Conservation (phyloP, 2,113 vertebrate genomes). For the Vidua chalybeata region DNA sequence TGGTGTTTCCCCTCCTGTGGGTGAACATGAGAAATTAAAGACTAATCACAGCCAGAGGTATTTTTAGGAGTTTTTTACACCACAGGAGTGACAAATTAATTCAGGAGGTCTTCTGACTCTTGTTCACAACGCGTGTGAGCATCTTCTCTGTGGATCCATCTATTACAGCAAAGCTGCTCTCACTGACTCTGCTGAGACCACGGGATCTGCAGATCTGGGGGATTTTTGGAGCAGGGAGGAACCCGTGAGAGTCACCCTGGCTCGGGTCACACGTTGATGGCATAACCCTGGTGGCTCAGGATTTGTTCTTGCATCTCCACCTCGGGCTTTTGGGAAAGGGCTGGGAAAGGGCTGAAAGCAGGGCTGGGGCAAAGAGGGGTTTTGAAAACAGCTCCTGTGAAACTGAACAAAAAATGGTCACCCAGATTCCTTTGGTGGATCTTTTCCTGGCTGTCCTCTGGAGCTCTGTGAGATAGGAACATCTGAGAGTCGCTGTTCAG, state of each 20-base stretch:
- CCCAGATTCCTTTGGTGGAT: not conserved
- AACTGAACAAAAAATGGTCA: not conserved
- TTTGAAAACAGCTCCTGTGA: not conserved
- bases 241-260: not conserved
- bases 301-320: not conserved
- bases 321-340: not conserved
- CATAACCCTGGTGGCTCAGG: not conserved
- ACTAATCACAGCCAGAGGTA: not conserved
- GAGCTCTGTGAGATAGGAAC: not conserved
- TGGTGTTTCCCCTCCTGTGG: conserved; percentile 24
- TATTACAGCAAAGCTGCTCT: not conserved
- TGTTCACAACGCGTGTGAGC: not conserved
- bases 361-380: not conserved
- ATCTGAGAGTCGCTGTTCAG: not conserved
- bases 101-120: not conserved
- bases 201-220: not conserved
- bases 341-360: not conserved
- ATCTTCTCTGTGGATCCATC: not conserved
- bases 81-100: not conserved
- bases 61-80: not conserved
- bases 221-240: not conserved
- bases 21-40: conserved; percentile 36
- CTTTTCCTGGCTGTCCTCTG: not conserved
- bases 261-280: not conserved
- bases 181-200: not conserved